Base-by-base conservation (phyloP, 2,888 invertebrate species). In the Kryphioiulus occultus region DNA sequence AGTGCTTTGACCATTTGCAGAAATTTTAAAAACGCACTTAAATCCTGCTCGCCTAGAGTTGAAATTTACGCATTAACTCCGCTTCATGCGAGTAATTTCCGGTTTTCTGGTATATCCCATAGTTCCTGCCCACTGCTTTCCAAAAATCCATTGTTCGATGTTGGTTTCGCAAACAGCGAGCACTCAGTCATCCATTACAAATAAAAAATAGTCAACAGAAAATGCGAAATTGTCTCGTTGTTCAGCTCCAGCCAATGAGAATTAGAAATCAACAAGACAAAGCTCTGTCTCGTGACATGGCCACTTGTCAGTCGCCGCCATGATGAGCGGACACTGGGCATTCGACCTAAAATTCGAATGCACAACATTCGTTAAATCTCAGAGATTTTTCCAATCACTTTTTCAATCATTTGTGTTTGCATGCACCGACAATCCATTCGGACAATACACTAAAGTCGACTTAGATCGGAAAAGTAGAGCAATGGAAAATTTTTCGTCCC, bases 181-280 rank as follows among this genome's bases (percentile, higher is more conserved):
- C 78, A 78, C 78, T 78, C 15, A 78, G 78, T 78, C 78, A 78
- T 78, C 78, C 78, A 78, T 78, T 78, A 30, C 78, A 30, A 78
- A 78, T 78, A 78, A 78, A n/a, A 78, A 78, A 78, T 78, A 30
- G 78, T 78, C 78, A 78, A 78, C 78, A 78, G 78, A 78, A 78
- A 78, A 78, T 26, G 78, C 30, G 30, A 26, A 78, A 78, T 22
- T 26, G 78, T 15, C 15, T 22, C 30, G 30, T 78, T 78, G 78
- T 78, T 78, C 30, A 30, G 12, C 1, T 10, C 12, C 30, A 78
- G 30, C 78, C 78, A 78, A 78, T 78, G 78, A 30, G 78, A 78
- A 30, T 78, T 30, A 78, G 78, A 30, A 78, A 78, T 78, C 78
- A 78, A 78, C 78, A 30, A 30, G 78, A 78, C 78, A 78, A 78